Evolutionary conservation across 2,113 vertebrate species (phyloP), one percentile per base, ranked within the genome.

Genomic region (Ciconia stormi): DNA sequence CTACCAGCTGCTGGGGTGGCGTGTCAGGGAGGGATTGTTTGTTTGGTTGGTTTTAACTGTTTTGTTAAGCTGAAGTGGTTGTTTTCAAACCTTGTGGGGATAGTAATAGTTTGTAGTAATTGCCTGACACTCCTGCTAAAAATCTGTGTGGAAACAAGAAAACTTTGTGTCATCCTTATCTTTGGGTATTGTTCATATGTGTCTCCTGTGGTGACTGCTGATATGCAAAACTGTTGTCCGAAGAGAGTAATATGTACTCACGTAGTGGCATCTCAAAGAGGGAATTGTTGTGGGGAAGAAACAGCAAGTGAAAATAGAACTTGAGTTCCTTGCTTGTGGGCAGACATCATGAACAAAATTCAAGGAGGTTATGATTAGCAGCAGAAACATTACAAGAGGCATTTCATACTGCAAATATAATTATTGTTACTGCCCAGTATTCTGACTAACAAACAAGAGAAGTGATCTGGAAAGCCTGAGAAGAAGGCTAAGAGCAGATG

Each of bases 261-360:
- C 7, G n/a, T 29, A 13, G 30, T 32, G 40, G 55, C 34, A 36
- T 46, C 38, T 74, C 61, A 29, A 19, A 59, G 20, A 44, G 77
- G n/a, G 36, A 38, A 36, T 23, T 29, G 47, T 16, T 19, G 13
- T 14, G 32, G 38, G 62, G 42, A 63, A 46, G 44, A 42, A 74
- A 11, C 26, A 58, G n/a, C 44, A 65, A 36, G 8, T 42, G 50
- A 71, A 81, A 77, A 29, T 17, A 70, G 20, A 42, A 23, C 29
- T 21, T 15, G 16, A 5, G 23, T 49, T 82, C 30, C 58, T 53
- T 55, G 34, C 63, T 18, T 22, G 52, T 36, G 30, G 63, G 53
- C 20, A 8, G 26, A 6, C 22, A 8, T 29, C 16, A 7, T 10
- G 40, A 50, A 38, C 0, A 0, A 36, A 67, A 55, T 30, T 18